phyloP scores from a whole-genome alignment of 2,797 vertebrate genomes.

The Lepus oiostolus region DNA sequence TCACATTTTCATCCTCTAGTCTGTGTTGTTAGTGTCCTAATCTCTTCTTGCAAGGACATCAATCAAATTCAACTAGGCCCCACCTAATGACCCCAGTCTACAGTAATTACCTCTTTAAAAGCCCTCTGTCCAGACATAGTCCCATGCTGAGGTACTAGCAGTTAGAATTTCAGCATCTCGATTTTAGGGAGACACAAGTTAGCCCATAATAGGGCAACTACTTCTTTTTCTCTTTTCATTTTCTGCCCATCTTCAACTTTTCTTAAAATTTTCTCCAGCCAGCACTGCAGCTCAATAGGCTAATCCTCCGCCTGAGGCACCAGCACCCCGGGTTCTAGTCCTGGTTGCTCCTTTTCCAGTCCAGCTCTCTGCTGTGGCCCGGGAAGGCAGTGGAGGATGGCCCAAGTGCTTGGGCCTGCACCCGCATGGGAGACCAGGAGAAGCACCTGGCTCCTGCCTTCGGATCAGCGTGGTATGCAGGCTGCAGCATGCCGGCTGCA shows the following conservation, averaged over 20 bases:
- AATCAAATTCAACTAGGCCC: not conserved
- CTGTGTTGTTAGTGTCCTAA: not conserved
- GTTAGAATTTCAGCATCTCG: not conserved
- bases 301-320: no score
- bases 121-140: not conserved
- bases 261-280: not conserved
- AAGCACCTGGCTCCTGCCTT: no score
- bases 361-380: no score
- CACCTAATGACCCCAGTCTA: not conserved
- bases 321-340: no score
- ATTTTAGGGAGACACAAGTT: not conserved
- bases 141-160: not conserved
- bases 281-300: no score
- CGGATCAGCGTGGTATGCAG: no score
- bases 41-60: not conserved
- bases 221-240: not conserved
- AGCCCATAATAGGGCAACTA: not conserved
- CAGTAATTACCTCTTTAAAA: not conserved
- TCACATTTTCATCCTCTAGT: not conserved
- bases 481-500: no score
- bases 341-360: no score
- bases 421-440: no score
- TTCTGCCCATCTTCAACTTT: conserved; percentile 1
- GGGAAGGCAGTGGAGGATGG: no score
- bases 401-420: no score